Base-by-base conservation (phyloP, 2,797 vertebrate species). In the Hemitrygon akajei region DNA sequence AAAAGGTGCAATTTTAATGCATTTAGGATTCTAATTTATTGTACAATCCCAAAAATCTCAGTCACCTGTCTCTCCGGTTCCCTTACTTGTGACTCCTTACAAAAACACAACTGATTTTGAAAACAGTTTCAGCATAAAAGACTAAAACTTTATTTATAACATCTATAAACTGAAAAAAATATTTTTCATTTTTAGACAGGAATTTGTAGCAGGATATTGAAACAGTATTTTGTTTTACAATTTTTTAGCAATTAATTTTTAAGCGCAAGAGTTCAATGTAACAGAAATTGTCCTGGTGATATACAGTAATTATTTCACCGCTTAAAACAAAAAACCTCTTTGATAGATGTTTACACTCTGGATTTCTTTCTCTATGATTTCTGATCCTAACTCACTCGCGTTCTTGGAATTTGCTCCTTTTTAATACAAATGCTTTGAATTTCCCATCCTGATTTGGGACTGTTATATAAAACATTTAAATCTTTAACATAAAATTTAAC, bases 291-390 rank as follows among this genome's bases (percentile, higher is more conserved):
- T 18, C 34, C 86, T 89, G 66, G 63, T 37, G 69, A 47, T 47
- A 69, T 37, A 89, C 66, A 89, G 63, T 37, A 69, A 89, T 89
- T 69, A 66, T 7, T 89, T 89, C n/a, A 66, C 86, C 66, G 60
- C 22, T 66, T 89, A 69, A 34, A 66, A 89, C 63, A 37, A 89
- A 75, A 89, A 1, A 20, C 86, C 14, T 34, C 4, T 89, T 89
- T 37, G 16, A 89, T 89, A 89, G 60, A 22, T 37, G 0, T 89
- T 89, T 89, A 18, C 3, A 63, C 16, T 18, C 18, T 37, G 14
- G 60, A 89, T 89, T 60, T 69, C 20, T 37, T 37, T 3, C 7
- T 25, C 20, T n/a, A 12, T 37, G 20, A 22, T 89, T 89, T 89
- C 16, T 22, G 9, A 10, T 37, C n/a, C 86, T 4, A 69, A 37